A percentile compares a stretch with the other conserved stretches of the same genome.
Conservation (phyloP, 2,113 vertebrate species). For the Xenopus borealis region DNA sequence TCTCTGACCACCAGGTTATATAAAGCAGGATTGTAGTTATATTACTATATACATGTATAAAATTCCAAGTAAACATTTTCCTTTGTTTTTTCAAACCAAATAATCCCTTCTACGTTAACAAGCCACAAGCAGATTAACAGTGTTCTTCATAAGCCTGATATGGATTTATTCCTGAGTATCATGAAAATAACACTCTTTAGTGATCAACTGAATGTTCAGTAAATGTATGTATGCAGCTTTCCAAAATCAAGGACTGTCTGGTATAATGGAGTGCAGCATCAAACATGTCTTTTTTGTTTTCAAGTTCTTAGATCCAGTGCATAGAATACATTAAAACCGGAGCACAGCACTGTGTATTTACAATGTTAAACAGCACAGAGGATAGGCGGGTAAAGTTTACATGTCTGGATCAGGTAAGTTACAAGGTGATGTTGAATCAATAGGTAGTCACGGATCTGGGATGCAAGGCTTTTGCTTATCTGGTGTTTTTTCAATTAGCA, state of each 20-base stretch:
- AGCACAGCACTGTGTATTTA: not conserved
- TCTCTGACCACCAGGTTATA: not conserved
- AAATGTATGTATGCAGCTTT: not conserved
- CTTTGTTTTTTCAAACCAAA: not conserved
- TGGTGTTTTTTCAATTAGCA: too few relatives aligned
- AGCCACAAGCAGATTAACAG: not conserved
- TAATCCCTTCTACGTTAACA: not conserved
- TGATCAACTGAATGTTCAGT: not conserved
- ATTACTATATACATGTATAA: conserved; percentile 37
- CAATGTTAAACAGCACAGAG: too few relatives aligned
- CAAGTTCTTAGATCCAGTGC: not conserved
- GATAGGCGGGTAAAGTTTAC: too few relatives aligned
- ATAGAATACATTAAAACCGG: not conserved
- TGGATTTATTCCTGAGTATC: not conserved
- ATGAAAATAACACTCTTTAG: not conserved
- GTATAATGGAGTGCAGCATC: not conserved
- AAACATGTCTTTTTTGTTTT: not conserved
- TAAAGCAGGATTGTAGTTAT: conserved; percentile 19
- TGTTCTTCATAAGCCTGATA: conserved; percentile 38
- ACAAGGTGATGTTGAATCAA: too few relatives aligned
- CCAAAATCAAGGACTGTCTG: not conserved
- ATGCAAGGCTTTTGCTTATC: too few relatives aligned
- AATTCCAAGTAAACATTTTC: conserved; percentile 15
- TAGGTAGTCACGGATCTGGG: too few relatives aligned
- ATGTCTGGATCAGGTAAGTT: too few relatives aligned